Conservation (phyloP, 2,888 invertebrate genomes). For the Seira sanloemensis region DNA sequence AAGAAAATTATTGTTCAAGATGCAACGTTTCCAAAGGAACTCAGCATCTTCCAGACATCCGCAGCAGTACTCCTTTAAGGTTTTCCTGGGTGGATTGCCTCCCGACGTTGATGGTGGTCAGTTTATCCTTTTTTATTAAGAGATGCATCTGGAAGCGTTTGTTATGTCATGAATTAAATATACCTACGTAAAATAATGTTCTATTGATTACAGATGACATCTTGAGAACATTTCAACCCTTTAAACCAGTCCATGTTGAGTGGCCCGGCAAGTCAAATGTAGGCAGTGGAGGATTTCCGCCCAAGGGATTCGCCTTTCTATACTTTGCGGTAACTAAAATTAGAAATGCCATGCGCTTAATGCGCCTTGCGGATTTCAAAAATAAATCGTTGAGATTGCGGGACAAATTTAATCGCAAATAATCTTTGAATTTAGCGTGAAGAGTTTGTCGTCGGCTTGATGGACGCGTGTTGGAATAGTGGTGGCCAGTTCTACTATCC, state of each 20-base stretch:
- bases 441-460: conserved; percentile 37
- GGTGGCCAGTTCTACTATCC: conserved; percentile 38
- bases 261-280: conserved; percentile 40
- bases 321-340: conserved; percentile 12
- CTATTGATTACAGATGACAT: neutral
- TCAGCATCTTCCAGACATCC: too few relatives aligned
- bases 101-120: conserved; percentile 66
- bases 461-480: conserved; percentile 41
- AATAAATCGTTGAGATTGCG: neutral
- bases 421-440: conserved; percentile 27
- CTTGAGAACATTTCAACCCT: neutral
- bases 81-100: conserved; percentile 68
- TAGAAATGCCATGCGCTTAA: neutral
- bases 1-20: too few relatives aligned
- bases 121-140: neutral
- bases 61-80: conserved; percentile 54
- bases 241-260: conserved; percentile 47
- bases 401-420: neutral
- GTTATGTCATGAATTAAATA: neutral
- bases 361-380: neutral
- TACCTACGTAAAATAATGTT: neutral
- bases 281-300: conserved; percentile 39
- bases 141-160: neutral
- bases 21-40: too few relatives aligned
- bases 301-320: conserved; percentile 49